phyloP scores from a whole-genome alignment of 2,113 vertebrate genomes.

The Heteronetta atricapilla region DNA sequence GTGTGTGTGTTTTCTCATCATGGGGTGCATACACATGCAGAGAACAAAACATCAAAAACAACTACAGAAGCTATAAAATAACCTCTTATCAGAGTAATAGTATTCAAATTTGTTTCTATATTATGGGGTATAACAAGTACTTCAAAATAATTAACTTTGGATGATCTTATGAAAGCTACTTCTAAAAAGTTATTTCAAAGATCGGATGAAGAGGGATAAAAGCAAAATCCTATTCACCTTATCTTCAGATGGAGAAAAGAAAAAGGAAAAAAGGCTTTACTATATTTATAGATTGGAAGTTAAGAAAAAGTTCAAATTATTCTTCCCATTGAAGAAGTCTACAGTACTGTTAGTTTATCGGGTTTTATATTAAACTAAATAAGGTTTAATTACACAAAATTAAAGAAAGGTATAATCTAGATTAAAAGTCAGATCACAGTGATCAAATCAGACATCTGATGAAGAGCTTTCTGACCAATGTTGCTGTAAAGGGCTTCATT shows the following conservation, averaged over 20 bases:
- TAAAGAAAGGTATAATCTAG: not conserved
- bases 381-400: not conserved
- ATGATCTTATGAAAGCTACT: not conserved
- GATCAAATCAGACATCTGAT: not conserved
- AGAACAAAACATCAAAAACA: not conserved
- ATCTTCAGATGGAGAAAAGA: conserved; percentile 15
- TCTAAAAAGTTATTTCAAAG: conserved; percentile 14
- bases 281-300: not conserved
- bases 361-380: not conserved
- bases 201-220: not conserved
- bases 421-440: not conserved
- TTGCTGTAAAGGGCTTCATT: not conserved
- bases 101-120: not conserved
- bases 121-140: not conserved
- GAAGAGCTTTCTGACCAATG: not conserved
- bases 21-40: not conserved
- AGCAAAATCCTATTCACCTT: conserved; percentile 1
- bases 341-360: not conserved
- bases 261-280: not conserved
- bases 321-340: not conserved
- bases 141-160: not conserved
- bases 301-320: not conserved
- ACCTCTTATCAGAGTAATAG: not conserved
- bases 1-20: not conserved
- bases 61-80: not conserved